Base-by-base conservation (phyloP, 2,888 invertebrate species). In the Trachelus iudaicus region DNA sequence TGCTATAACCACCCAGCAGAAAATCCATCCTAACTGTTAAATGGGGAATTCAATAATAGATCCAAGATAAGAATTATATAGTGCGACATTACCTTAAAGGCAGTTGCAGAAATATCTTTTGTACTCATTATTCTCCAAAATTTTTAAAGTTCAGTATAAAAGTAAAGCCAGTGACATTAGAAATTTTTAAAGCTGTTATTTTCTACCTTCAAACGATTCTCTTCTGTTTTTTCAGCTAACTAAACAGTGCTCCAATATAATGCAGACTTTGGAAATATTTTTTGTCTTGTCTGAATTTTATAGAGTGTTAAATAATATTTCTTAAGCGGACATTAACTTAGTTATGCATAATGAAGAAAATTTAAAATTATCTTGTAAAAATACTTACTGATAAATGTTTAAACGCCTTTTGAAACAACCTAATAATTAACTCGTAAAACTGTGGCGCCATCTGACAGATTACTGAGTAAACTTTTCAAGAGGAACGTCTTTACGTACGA, bases 1-100 rank as follows among this genome's bases (percentile, higher is more conserved):
- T 35, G 89, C 84, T 40, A 89, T 77, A 73, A 88, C 73, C 11
- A 80, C 30, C 80, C 83, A 85, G 75, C 79, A 79, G 11, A 84
- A n/a, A 34, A 79, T 12, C 34, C 78, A 85, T 56, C 81, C 56
- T 15, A 82, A 76, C 85, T 85, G 71, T 23, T 23, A 9, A 56
- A 56, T 56, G 9, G 2, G 23, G 1, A 23, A 56, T 56, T 56
- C 56, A 56, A 56, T 56, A 56, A 56, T 56, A 56, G 23, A 56
- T 56, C 23, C 56, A 56, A 23, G 9, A 56, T 56, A 56, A 56
- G 23, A 56, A 23, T 56, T 23, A 6, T 40, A 40, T 40, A 23
- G 23, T 23, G 56, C 23, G 2, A 23, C 56, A 56, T 56, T 56
- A 56, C 56, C 56, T 56, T 56, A 9, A 56, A 23, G 23, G 23